Evolutionary conservation across 2,797 vertebrate genomes (phyloP), one percentile per base, ranked within the genome.

Genomic region (Coracias cyanogaster): DNA sequence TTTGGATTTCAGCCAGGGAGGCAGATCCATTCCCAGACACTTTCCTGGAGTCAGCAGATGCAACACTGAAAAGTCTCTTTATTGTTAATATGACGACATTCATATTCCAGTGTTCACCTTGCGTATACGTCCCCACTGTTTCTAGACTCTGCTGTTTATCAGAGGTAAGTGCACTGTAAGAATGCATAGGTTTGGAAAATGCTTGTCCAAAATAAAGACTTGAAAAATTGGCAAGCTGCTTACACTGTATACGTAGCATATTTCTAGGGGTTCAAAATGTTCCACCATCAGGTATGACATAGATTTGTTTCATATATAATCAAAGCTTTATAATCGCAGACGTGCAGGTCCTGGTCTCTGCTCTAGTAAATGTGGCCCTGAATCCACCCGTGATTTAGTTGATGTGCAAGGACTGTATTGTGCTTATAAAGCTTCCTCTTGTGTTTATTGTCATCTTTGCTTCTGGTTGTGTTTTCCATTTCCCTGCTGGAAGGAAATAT

Each of bases 1-100:
- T 31, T 95, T 88, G 29, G 24, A 51, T 94, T 83, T 91, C 48
- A 29, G 65, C 78, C 26, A 45, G 57, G n/a, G 52, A 48, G 25
- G 48, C 45, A 51, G 51, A 72, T 29, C 66, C 14, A 45, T 74
- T 87, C 7, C 35, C n/a, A 51, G 71, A 14, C 15, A 2, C 39
- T 66, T 67, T 3, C 26, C 18, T 80, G 46, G 55, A 80, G 21
- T 61, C 39, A 48, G 92, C 51, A 94, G 67, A 24, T 58, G 57
- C n/a, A 86, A 24, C 45, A 19, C n/a, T 72, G 71, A 58, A 66
- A 89, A 37, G 52, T 9, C 28, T 66, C 9, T 58, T 67, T 5
- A 12, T 8, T 82, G 13, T 7, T 57, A 9, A 37, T 41, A 58
- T 9, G 74, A 16, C 67, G 77, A 5, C 28, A 18, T 13, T 73